Percentiles rank a stretch among this genome's conserved stretches.
Conservation (phyloP, 2,797 vertebrate genomes). For the Mycteria americana region DNA sequence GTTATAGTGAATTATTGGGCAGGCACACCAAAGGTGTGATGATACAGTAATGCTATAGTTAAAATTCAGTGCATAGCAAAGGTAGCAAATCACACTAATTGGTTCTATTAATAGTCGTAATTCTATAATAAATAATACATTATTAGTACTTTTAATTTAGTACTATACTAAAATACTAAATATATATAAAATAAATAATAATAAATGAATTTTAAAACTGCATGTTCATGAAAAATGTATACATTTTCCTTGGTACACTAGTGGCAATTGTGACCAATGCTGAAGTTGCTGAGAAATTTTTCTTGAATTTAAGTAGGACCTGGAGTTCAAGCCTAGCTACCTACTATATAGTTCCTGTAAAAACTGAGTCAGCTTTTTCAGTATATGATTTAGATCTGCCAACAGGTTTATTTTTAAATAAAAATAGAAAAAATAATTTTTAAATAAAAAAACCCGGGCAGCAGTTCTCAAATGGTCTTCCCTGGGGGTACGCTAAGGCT, state of each 20-base stretch:
- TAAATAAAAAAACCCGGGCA: too few relatives aligned
- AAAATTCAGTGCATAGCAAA: not conserved
- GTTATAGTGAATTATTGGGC: not conserved
- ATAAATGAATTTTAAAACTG: not conserved
- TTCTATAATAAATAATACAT: not conserved
- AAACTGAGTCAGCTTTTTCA: not conserved
- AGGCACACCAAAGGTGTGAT: not conserved
- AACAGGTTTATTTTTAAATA: not conserved
- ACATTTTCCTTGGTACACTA: not conserved
- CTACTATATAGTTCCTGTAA: not conserved
- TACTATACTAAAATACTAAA: not conserved
- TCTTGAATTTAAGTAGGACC: not conserved
- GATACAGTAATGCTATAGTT: not conserved
- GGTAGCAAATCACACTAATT: not conserved
- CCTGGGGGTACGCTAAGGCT: accelerated
- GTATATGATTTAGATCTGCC: not conserved
- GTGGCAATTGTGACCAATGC: not conserved
- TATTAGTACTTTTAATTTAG: not conserved
- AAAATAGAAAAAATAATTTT: too few relatives aligned
- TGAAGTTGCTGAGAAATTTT: not conserved
- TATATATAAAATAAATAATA: not conserved
- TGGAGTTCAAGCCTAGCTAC: not conserved
- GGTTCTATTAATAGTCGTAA: not conserved
- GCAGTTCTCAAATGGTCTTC: accelerated
- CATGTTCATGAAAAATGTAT: not conserved